Base-by-base conservation (phyloP, 2,888 invertebrate genomes). In the Ctena decussata region DNA sequence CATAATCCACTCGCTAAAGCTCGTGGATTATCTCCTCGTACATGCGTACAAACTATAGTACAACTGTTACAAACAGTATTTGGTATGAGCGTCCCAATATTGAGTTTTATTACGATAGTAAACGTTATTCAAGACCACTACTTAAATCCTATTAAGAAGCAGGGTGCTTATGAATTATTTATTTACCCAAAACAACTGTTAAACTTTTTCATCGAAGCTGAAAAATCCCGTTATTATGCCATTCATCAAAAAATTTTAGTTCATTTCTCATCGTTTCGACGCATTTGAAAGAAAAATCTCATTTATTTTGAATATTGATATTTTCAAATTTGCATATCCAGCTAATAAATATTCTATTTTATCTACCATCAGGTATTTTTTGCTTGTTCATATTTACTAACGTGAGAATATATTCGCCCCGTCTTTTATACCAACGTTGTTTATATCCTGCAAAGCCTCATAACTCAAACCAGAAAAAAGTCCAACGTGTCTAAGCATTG, bases 261-360 rank as follows among this genome's bases (percentile, higher is more conserved):
- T 65, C 32, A 65, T 65, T 65, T 65, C 57, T 35, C 65, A 65
- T 35, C 65, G 32, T 35, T 65, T 5, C 65, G 21, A 21, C 18
- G 65, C 65, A 65, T 65, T 35, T 35, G 35, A 65, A 65, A 35
- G 35, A 35, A 65, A 65, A 65, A 65, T 32, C 65, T 18, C 65
- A 65, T 65, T 65, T 65, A 65, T 65, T 65, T 65, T 65, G 65
- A 65, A 65, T 65, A 65, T 65, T 65, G 65, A 65, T 65, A 65
- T 65, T 18, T 65, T 21, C 35, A 18, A 21, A 65, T 65, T 65
- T 65, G 65, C 65, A 65, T 65, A 65, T 65, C 24, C 65, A 11
- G 1, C 32, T 65, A 65, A 65, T 65, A 65, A 65, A 65, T 21
- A 11, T 65, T 65, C 32, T 35, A 65, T 65, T 35, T 65, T 35